Evolutionary conservation across 2,113 vertebrate genomes (phyloP), one percentile per base, ranked within the genome.

Genomic region (Ceyx melanurus): DNA sequence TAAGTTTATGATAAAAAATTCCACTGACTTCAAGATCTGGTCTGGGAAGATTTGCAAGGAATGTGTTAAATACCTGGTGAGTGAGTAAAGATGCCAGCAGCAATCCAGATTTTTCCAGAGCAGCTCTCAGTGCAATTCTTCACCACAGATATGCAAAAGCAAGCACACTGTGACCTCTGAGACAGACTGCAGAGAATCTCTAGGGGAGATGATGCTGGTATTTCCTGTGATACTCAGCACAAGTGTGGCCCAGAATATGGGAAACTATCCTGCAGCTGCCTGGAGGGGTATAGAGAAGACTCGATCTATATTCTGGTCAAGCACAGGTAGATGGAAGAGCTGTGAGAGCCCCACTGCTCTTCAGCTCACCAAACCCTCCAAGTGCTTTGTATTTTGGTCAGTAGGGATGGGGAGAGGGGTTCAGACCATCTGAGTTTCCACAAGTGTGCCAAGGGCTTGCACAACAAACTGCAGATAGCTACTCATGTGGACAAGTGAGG

Each of bases 41-140:
- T 57, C 78, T 13, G 46, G 54, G 58, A 40, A 33, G 0, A 0
- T n/a, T 88, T 64, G 67, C 51, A n/a, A 94, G 75, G 89, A 93
- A 93, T 31, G 86, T 87, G 78, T 95, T 89, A 95, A 95, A 96
- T 94, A 95, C 84, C 83, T 91, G 77, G 66, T 43, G 78, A 91
- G 33, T 77, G 77, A 94, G 82, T 13, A 51, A 82, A 82, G 86
- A 76, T 64, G 58, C 89, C 91, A 92, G 67, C 56, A 92, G 91
- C 89, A 54, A 79, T 65, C 17, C 45, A 57, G 54, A 73, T 87
- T 79, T 92, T 85, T 82, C 81, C 85, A 31, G 50, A 84, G 61
- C 77, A 40, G 80, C 81, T 92, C 68, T 65, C 46, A 15, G 42
- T 18, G 51, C 50, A 89, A 17, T 67, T 79, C 83, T 78, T 91